phyloP scores from a whole-genome alignment of 2,888 invertebrate species.

The Agrotis segetum region DNA sequence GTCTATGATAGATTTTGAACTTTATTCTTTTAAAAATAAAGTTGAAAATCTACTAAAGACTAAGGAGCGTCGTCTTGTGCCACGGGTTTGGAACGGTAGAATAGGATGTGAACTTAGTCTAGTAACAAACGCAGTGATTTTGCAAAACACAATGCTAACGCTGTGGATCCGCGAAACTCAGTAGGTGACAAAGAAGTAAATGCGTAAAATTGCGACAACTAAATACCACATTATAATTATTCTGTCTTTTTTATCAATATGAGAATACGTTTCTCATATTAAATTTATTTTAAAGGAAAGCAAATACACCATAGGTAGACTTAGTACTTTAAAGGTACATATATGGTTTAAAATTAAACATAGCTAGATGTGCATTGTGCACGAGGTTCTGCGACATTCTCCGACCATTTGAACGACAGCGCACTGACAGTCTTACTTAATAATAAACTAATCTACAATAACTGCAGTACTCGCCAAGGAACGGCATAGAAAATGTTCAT shows the following conservation, averaged over 20 bases:
- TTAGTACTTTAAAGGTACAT: neutral
- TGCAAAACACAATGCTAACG: neutral
- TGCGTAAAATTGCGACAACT: neutral
- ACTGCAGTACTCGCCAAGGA: conserved; percentile 60
- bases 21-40: no score
- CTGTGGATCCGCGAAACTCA: neutral
- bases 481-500: conserved; percentile 41
- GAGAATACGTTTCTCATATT: neutral
- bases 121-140: neutral
- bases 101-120: conserved; percentile 1
- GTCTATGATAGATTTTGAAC: no score
- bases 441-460: conserved; percentile 59
- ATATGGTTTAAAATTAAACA: conserved; percentile 9
- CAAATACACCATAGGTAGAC: neutral
- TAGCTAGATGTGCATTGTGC: neutral
- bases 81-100: neutral
- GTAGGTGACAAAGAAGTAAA: neutral
- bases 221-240: neutral
- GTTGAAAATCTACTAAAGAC: neutral
- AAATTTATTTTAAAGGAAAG: neutral
- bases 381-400: neutral
- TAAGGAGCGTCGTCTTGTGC: no score
- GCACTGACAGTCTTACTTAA: conserved; percentile 60
- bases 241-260: neutral
- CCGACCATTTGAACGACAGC: conserved; percentile 53